These are phyloP conservation scores for Diplodus sargus DNA, from an alignment of 2,797 vertebrate genomes.

Conservation along the genomic window DNA sequence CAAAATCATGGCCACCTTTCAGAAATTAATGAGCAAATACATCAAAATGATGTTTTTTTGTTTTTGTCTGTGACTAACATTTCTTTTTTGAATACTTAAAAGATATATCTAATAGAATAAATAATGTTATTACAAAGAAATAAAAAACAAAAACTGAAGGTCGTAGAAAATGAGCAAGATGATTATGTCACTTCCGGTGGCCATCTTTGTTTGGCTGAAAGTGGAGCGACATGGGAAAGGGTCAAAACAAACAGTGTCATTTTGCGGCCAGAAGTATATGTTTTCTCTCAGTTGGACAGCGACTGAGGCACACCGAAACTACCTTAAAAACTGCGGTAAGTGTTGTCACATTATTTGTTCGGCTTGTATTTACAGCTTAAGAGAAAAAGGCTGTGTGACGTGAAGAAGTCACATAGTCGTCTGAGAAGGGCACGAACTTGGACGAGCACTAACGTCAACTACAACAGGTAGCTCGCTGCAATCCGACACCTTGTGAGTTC, in stretches of 20 bases:
- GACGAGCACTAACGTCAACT: not conserved
- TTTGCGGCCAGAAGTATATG: too few species aligned
- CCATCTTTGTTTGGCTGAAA: slow-evolving; percentile 13
- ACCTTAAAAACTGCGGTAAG: not conserved
- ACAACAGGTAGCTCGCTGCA: not conserved
- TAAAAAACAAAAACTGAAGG: too few species aligned
- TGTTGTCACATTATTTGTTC: not conserved
- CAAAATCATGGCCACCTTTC: too few species aligned
- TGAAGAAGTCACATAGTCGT: not conserved
- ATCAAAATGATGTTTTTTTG: too few species aligned
- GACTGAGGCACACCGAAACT: not conserved
- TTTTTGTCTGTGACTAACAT: too few species aligned
- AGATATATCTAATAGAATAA: too few species aligned
- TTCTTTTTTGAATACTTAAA: too few species aligned
- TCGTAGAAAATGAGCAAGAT: not conserved
- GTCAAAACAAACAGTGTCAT: not conserved
- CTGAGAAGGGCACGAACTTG: not conserved
- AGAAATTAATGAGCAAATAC: too few species aligned
- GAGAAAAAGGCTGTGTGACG: not conserved
- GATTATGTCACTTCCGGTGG: not conserved
- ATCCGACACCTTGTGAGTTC: too few species aligned
- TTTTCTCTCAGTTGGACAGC: not conserved
- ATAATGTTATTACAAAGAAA: too few species aligned
- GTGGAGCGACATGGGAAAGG: not conserved
- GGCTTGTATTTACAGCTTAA: not conserved